A percentile compares a stretch with the other conserved stretches of the same genome.
Conservation (phyloP, 2,113 vertebrate species). For the Chaetorhynchus papuensis region DNA sequence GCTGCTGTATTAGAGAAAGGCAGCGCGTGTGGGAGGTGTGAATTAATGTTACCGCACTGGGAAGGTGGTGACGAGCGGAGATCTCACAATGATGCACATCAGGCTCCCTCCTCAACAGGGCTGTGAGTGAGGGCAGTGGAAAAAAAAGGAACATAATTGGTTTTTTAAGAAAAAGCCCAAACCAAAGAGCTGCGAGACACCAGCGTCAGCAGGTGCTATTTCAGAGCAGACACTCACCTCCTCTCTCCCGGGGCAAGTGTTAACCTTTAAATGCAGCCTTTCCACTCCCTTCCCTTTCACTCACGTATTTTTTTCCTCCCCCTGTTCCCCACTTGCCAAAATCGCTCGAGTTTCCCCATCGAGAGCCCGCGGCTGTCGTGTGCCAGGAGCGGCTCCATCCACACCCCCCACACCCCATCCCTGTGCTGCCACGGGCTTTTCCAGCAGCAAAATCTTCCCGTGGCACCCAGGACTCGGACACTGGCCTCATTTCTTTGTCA, state of each 20-base stretch:
- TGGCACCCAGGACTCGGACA: neutral
- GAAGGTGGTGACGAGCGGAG: neutral
- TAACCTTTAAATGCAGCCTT: neutral
- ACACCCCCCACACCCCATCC: neutral
- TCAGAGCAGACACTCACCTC: neutral
- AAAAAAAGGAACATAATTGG: neutral
- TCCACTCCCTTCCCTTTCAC: neutral
- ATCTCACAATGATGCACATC: neutral
- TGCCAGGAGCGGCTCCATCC: fast-evolving
- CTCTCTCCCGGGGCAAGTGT: neutral
- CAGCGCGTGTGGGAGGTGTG: slow-evolving; percentile 42
- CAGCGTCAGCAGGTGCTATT: neutral
- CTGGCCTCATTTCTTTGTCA: neutral
- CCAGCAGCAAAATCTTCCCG: neutral
- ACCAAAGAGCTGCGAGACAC: neutral
- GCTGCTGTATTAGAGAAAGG: neutral
- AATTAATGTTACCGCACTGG: neutral
- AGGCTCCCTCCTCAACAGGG: neutral
- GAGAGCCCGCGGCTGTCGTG: fast-evolving
- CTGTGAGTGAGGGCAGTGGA: neutral
- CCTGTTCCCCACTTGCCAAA: neutral
- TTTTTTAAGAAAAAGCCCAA: slow-evolving; percentile 9
- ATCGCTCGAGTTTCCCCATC: fast-evolving
- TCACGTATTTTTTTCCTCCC: neutral
- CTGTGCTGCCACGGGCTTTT: fast-evolving